A percentile compares a stretch with the other conserved stretches of the same genome.
Conservation (phyloP, 1,140 invertebrate genomes). For the Heliconius congener region DNA sequence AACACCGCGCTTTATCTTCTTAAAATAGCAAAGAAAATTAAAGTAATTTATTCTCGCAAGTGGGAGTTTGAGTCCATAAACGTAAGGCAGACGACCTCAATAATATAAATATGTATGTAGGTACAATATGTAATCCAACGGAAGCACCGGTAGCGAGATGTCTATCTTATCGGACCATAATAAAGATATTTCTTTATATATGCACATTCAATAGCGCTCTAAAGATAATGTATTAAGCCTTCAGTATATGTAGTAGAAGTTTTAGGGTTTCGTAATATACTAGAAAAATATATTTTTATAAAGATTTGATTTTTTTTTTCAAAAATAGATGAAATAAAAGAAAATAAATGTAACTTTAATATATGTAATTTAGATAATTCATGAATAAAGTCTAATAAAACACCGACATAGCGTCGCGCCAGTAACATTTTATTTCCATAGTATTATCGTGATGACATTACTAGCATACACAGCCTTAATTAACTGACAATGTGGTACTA, state of each 20-base stretch:
- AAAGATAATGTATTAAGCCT: background rate
- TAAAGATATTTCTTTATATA: background rate
- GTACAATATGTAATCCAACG: background rate
- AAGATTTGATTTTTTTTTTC: too few species aligned
- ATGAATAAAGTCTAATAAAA: background rate
- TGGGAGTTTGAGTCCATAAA: too few species aligned
- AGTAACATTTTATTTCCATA: background rate
- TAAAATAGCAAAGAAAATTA: too few species aligned
- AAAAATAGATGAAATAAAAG: too few species aligned
- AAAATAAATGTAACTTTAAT: too few species aligned
- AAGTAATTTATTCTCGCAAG: too few species aligned
- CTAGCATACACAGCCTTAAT: slow-evolving; percentile 6
- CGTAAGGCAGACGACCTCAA: background rate
- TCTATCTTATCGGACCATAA: slow-evolving; percentile 6
- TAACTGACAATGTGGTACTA: background rate
- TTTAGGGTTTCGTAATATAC: background rate
- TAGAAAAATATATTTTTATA: too few species aligned
- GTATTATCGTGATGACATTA: background rate
- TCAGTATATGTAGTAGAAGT: background rate
- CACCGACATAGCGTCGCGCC: too few species aligned
- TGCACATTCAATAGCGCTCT: background rate
- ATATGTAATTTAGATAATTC: background rate
- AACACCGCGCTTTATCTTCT: too few species aligned
- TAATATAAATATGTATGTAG: background rate
- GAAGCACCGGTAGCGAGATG: slow-evolving; percentile 7